Evolutionary conservation across 2,888 invertebrate species (phyloP).

Genomic region (Meteorus colon): DNA sequence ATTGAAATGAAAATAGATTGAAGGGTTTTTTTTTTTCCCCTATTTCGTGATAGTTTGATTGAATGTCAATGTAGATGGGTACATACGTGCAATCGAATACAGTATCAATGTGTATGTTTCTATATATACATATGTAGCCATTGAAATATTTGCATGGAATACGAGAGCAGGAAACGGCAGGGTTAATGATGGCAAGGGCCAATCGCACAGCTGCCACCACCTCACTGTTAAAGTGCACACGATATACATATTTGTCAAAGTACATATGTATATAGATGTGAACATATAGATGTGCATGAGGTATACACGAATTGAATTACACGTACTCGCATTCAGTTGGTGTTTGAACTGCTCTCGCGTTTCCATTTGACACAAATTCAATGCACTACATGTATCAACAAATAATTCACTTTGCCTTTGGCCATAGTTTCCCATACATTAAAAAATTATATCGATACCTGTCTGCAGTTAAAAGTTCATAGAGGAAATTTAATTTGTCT

Average conservation of each 20-base stretch:
- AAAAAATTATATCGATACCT: too few species aligned
- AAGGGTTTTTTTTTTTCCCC: too few species aligned
- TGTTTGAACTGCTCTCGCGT: not conserved
- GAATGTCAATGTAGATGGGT: slow-evolving; percentile 1
- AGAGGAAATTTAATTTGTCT: too few species aligned
- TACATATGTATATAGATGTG: not conserved
- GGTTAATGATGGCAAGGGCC: slow-evolving; percentile 34
- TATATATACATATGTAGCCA: not conserved
- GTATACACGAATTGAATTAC: slow-evolving; percentile 3
- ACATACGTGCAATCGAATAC: not conserved
- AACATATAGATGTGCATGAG: not conserved
- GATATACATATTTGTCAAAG: slow-evolving; percentile 17
- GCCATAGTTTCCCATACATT: not conserved
- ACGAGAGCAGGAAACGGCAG: slow-evolving; percentile 33
- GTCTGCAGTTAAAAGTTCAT: too few species aligned
- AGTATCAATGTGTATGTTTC: not conserved
- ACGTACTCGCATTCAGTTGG: not conserved
- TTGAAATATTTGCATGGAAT: slow-evolving; percentile 28
- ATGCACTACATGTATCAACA: not conserved
- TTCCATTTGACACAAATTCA: slow-evolving; percentile 6
- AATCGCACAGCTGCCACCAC: slow-evolving; percentile 9
- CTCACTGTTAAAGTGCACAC: not conserved
- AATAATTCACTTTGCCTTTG: slow-evolving; percentile 6
- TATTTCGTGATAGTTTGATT: slow-evolving; percentile 5
- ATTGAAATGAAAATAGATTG: too few species aligned